Evolutionary conservation across 2,797 vertebrate genomes (phyloP).

Genomic region (Pelobates cultripes): DNA sequence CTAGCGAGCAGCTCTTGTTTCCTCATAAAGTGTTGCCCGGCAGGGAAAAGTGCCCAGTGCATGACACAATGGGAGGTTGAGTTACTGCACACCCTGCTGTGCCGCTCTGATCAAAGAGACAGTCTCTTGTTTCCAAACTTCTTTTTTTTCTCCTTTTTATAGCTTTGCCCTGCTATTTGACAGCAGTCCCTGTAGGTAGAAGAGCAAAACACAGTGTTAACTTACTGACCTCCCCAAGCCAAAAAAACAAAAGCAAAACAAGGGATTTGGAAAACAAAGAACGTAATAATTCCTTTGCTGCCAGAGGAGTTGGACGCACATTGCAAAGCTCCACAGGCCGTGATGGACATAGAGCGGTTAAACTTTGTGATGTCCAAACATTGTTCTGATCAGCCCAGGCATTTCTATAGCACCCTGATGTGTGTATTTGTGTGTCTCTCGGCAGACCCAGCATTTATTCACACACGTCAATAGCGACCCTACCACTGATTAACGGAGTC

Average conservation of each 20-base stretch:
- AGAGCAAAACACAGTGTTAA: conserved; percentile 69
- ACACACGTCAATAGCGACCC: not conserved
- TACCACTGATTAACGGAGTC: not conserved
- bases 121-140: conserved; percentile 70
- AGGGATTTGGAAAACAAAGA: conserved; percentile 66
- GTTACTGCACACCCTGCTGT: conserved; percentile 76
- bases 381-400: not conserved
- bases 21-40: conserved; percentile 76
- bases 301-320: not conserved
- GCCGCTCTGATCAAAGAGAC: conserved; percentile 78
- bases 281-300: conserved; percentile 51
- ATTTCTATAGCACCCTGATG: conserved; percentile 1
- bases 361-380: not conserved
- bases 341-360: conserved; percentile 2
- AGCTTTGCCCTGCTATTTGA: conserved; percentile 67
- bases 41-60: conserved; percentile 73
- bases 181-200: conserved; percentile 70
- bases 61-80: conserved; percentile 77
- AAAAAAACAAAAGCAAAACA: conserved; percentile 57
- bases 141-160: conserved; percentile 37
- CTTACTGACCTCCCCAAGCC: conserved; percentile 69
- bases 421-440: conserved; percentile 8
- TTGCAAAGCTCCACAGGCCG: no score
- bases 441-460: not conserved
- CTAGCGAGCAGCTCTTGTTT: conserved; percentile 77